Evolutionary conservation across 2,888 invertebrate species (phyloP).

Genomic region (Philhelius pedissequus): DNA sequence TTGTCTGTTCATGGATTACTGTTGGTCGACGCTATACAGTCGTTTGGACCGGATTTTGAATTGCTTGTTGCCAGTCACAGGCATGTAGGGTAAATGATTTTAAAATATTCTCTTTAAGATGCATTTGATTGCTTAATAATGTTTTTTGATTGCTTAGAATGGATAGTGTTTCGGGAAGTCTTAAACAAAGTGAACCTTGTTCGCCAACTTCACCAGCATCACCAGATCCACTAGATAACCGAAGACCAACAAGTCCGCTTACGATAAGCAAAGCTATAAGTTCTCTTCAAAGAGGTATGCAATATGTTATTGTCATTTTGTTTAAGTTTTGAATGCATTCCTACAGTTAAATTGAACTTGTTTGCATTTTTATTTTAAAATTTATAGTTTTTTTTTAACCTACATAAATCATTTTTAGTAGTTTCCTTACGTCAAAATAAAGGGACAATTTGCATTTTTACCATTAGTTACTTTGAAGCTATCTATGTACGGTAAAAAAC

Average conservation of each 20-base stretch:
- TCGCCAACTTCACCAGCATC: conserved; percentile 92
- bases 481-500: no score
- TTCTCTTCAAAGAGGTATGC: conserved; percentile 78
- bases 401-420: no score
- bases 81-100: conserved; percentile 82
- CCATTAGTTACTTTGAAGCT: no score
- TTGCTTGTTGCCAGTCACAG: conserved; percentile 95
- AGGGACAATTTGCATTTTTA: no score
- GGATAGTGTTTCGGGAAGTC: conserved; percentile 95
- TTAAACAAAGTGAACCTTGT: conserved; percentile 94
- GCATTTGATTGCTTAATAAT: not conserved
- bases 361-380: not conserved
- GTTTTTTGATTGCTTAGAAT: conserved; percentile 81
- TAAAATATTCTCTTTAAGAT: not conserved
- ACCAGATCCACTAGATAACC: conserved; percentile 80
- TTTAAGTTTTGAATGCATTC: not conserved
- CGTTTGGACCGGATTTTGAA: conserved; percentile 97
- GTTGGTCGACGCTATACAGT: conserved; percentile 96
- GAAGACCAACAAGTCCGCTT: conserved; percentile 80
- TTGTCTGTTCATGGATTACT: conserved; percentile 95
- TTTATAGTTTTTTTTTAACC: no score
- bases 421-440: no score
- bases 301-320: not conserved
- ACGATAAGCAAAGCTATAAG: conserved; percentile 81
- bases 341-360: not conserved